A percentile compares a stretch with the other conserved stretches of the same genome.
Conservation (phyloP, 2,797 vertebrate species). For the Tamandua tetradactyla region DNA sequence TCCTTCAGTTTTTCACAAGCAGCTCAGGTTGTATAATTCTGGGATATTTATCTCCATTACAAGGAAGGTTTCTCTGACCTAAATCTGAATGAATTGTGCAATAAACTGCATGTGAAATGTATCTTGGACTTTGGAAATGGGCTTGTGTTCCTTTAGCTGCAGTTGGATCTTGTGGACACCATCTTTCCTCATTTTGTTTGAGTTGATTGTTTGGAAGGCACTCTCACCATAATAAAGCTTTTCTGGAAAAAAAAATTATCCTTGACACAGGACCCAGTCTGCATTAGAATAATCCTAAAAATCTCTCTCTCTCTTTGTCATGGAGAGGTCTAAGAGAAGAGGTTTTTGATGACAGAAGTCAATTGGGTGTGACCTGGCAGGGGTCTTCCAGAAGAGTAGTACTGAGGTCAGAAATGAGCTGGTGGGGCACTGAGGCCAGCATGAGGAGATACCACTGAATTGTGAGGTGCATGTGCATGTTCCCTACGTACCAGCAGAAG, state of each 20-base stretch:
- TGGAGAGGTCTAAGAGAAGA: not conserved
- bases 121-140: not conserved
- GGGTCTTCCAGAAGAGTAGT: not conserved
- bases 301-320: too few relatives aligned
- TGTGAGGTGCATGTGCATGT: not conserved
- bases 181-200: not conserved
- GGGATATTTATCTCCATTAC: not conserved
- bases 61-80: not conserved
- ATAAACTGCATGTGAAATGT: conserved; percentile 51
- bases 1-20: not conserved
- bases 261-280: too few relatives aligned
- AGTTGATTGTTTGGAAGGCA: not conserved
- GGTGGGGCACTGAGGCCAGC: not conserved
- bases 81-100: conserved; percentile 63
- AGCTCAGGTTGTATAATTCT: not conserved
- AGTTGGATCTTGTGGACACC: not conserved
- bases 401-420: not conserved
- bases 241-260: too few relatives aligned
- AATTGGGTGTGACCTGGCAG: too few relatives aligned
- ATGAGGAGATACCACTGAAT: not conserved
- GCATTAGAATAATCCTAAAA: too few relatives aligned
- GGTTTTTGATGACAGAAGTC: not conserved
- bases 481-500: not conserved
- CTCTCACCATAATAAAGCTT: conserved; percentile 53
- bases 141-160: not conserved